Evolutionary conservation across 1,140 invertebrate genomes (phyloP), one percentile per base, ranked within the genome.

Genomic region (Temnothorax nylanderi): DNA sequence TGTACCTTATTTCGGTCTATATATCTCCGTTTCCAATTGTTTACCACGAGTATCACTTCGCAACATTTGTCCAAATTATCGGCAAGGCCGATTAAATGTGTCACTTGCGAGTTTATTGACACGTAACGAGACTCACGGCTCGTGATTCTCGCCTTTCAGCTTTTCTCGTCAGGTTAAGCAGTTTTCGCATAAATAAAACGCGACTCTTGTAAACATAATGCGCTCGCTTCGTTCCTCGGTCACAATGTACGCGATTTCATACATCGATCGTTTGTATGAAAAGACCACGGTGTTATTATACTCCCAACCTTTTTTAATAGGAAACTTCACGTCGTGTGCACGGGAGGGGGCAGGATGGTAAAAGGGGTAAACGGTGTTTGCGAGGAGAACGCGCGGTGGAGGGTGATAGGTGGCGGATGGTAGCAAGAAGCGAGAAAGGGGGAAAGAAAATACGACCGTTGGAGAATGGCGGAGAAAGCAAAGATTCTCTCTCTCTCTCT

Each of bases 401-500:
- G 26, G 51, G 51, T 18, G 47, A 37, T 69, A 69, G 37, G 54
- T 11, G 34, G 75, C 11, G 47, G 64, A 0, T 21, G 56, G 65
- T 37, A n/a, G 47, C 58, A 62, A 77, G 18, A 56, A 86, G 72
- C 18, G 47, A 71, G 47, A 49, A 75, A 91, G 88, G 86, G 44
- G 54, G 44, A 76, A 69, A 37, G 71, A 86, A 80, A 78, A 85
- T 58, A 78, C 71, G 37, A 37, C 16, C 64, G 44, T 54, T 75
- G 51, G 76, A 87, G 69, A 82, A 77, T 41, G 82, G 69, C 71
- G 69, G 84, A 72, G 89, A 86, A 65, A 76, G 69, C 67, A 90
- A 92, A 89, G 88, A 93, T 91, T 90, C 92, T 93, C 90, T 75
- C 72, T 71, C 65, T 32, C 89, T 90, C 92, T 93, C 89, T 56